Base-by-base conservation (phyloP, 2,797 vertebrate species). In the Rhadinocentrus ornatus region DNA sequence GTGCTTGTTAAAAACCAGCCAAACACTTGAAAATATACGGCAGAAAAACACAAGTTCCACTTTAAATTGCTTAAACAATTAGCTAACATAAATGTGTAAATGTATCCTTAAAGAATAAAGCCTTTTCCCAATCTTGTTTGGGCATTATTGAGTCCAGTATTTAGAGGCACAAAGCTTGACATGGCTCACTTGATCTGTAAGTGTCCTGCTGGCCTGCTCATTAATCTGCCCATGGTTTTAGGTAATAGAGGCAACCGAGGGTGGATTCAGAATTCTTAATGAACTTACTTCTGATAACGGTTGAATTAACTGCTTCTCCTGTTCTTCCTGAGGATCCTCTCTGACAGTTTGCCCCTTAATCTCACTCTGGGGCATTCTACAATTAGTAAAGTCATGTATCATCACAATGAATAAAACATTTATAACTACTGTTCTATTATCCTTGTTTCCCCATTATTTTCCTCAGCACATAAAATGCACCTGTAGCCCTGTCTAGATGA, bases 361-460 rank as follows among this genome's bases (percentile, higher is more conserved):
- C 71, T 66, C 59, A 56, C 9, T 65, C 22, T 69, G 69, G 67
- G 54, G 84, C 66, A 62, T 41, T 46, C 46, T 63, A 62, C 62
- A 81, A 81, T 35, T 69, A 79, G 71, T 44, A 44, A 55, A 69
- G 62, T 67, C 63, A 77, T 81, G 74, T 77, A 82, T 82, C 83
- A 76, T 68, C 58, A 68, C 62, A 77, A 54, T 58, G 54, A 84
- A 73, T 50, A 78, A 70, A 79, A 66, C n/a, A 77, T 48, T n/a
- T 80, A 75, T 68, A 79, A 84, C 76, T 84, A 75, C 46, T 71
- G 67, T 61, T 62, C 32, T 64, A 83, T 85, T 80, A 73, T 76
- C 35, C 69, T 48, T 0, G 8, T n/a, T n/a, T n/a, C 44, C 7
- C 2, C 1, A 16, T 52, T 26, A 37, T 79, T 86, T 80, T 82